phyloP scores from a whole-genome alignment of 2,888 invertebrate genomes.

The Eulithis testata region DNA sequence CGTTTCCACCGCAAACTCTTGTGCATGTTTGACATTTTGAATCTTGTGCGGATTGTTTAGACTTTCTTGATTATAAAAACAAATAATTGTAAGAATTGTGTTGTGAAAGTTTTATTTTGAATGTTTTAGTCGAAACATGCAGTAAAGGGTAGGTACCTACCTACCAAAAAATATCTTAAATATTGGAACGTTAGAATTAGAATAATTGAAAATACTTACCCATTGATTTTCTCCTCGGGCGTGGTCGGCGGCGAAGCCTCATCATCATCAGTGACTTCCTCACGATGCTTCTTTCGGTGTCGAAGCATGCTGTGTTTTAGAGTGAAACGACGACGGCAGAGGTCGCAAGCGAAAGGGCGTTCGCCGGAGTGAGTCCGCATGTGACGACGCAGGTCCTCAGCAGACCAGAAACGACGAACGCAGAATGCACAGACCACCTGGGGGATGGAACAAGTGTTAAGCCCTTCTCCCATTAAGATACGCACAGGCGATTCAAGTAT shows the following conservation, averaged over 20 bases:
- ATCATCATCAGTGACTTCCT: conserved; percentile 84
- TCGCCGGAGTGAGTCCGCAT: conserved; percentile 98
- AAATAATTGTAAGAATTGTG: too few species aligned
- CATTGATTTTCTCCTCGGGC: conserved; percentile 71
- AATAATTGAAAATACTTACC: conserved; percentile 55
- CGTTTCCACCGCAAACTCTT: too few species aligned
- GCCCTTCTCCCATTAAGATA: too few species aligned
- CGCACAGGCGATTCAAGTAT: too few species aligned
- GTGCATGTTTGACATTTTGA: too few species aligned
- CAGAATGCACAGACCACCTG: conserved; percentile 96
- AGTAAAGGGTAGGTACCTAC: background rate
- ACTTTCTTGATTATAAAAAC: too few species aligned
- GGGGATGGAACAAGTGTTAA: conserved; percentile 11
- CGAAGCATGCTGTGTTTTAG: conserved; percentile 97
- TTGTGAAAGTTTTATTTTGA: too few species aligned
- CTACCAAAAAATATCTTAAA: too few species aligned
- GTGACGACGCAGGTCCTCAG: conserved; percentile 95
- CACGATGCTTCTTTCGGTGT: conserved; percentile 93
- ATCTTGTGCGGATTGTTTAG: too few species aligned
- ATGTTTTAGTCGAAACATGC: too few species aligned
- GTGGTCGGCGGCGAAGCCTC: conserved; percentile 77
- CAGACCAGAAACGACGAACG: conserved; percentile 97
- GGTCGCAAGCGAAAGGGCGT: conserved; percentile 95
- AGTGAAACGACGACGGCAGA: conserved; percentile 94
- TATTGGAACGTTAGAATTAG: too few species aligned